These are phyloP conservation scores for Mico argentatus DNA, from an alignment of 2,797 vertebrate species.

Conservation along the genomic window DNA sequence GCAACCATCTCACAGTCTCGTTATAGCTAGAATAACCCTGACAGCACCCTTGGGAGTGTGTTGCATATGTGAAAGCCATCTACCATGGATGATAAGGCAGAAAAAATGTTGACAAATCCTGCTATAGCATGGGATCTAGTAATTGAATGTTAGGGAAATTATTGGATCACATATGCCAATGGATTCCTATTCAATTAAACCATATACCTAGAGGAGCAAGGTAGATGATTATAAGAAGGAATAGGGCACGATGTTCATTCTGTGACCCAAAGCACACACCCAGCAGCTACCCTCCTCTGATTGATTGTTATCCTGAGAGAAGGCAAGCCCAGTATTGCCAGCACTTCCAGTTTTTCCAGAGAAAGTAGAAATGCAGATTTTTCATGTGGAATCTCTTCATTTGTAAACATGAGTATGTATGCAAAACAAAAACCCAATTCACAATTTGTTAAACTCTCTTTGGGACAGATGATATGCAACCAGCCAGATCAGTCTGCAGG, in stretches of 20 bases:
- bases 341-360: neutral
- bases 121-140: neutral
- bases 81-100: neutral
- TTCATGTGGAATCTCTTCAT: neutral
- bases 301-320: neutral
- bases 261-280: neutral
- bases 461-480: neutral
- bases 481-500: neutral
- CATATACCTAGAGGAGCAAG: neutral
- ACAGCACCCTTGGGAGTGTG: neutral
- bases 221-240: neutral
- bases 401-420: neutral
- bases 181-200: constrained; percentile 16
- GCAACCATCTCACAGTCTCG: neutral
- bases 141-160: neutral
- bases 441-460: neutral
- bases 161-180: constrained; percentile 29
- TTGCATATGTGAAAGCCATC: neutral
- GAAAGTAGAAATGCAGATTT: neutral
- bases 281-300: neutral
- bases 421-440: neutral
- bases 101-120: neutral
- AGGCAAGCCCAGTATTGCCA: neutral
- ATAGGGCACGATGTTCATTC: neutral
- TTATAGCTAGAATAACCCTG: constrained; percentile 13